Conservation (phyloP, 2,888 invertebrate genomes). For the Acrocyrtus sp. region DNA sequence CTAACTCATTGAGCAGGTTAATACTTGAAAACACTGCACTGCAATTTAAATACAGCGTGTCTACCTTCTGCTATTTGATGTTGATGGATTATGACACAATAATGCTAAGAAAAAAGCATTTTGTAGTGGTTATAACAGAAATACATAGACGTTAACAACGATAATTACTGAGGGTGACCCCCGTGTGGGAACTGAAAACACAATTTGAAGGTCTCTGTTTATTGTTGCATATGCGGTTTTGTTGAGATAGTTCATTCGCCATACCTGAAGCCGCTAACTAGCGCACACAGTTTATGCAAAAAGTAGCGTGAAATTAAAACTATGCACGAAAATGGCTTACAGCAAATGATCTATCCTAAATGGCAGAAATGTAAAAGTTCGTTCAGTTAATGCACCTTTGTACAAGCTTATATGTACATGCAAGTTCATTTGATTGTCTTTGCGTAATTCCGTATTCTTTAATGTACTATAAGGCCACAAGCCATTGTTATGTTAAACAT, state of each 20-base stretch:
- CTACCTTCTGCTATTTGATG: no score
- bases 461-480: background rate
- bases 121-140: background rate
- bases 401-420: background rate
- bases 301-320: background rate
- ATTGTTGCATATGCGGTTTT: background rate
- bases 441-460: background rate
- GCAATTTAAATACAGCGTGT: no score
- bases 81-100: background rate
- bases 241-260: background rate
- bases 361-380: background rate
- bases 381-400: background rate
- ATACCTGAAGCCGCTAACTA: no score
- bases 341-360: no score
- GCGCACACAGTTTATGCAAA: no score
- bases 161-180: background rate
- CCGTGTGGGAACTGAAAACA: slow-evolving; percentile 27
- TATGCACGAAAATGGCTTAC: no score
- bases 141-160: background rate
- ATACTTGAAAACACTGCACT: no score
- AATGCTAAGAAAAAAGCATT: background rate
- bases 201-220: slow-evolving; percentile 24
- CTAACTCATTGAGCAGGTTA: no score
- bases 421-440: background rate
- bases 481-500: background rate